Percentiles rank a stretch among this genome's conserved stretches.
Evolutionary conservation across 2,888 invertebrate species (phyloP).

Genomic region (Lutraria lutraria): DNA sequence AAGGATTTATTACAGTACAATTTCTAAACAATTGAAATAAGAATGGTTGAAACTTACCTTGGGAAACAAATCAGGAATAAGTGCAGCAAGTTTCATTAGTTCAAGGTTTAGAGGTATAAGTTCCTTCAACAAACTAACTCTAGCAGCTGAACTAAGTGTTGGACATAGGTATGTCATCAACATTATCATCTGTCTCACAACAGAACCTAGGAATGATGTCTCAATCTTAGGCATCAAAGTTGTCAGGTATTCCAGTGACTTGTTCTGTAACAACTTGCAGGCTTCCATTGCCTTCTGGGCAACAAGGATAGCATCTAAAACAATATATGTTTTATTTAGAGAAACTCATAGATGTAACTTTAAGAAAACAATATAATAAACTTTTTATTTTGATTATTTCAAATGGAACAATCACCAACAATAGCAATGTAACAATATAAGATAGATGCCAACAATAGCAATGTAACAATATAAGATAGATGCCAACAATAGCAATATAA

Average conservation of each 20-base stretch:
- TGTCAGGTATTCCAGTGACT: slow-evolving; percentile 72
- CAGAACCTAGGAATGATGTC: slow-evolving; percentile 80
- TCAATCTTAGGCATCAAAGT: slow-evolving; percentile 72
- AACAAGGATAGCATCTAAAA: slow-evolving; percentile 77
- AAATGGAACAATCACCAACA: too few species aligned
- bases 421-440: too few species aligned
- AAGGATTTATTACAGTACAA: too few species aligned
- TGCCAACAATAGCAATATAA: too few species aligned
- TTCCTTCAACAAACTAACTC: slow-evolving; percentile 78
- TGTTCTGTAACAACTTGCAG: slow-evolving; percentile 73
- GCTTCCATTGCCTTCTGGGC: slow-evolving; percentile 77
- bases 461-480: too few species aligned
- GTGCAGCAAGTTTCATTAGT: slow-evolving; percentile 73
- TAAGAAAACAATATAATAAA: too few species aligned
- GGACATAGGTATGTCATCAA: slow-evolving; percentile 80
- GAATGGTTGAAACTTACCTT: slow-evolving; percentile 74
- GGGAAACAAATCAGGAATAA: slow-evolving; percentile 79
- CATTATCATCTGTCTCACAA: slow-evolving; percentile 83
- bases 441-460: too few species aligned
- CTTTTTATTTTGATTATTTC: too few species aligned
- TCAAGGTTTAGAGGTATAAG: slow-evolving; percentile 77
- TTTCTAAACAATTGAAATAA: neutral
- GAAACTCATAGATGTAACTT: too few species aligned
- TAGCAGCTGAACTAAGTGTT: slow-evolving; percentile 75
- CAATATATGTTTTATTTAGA: neutral